These are phyloP conservation scores for Calonectris borealis DNA, from an alignment of 2,113 vertebrate genomes.

Conservation along the genomic window DNA sequence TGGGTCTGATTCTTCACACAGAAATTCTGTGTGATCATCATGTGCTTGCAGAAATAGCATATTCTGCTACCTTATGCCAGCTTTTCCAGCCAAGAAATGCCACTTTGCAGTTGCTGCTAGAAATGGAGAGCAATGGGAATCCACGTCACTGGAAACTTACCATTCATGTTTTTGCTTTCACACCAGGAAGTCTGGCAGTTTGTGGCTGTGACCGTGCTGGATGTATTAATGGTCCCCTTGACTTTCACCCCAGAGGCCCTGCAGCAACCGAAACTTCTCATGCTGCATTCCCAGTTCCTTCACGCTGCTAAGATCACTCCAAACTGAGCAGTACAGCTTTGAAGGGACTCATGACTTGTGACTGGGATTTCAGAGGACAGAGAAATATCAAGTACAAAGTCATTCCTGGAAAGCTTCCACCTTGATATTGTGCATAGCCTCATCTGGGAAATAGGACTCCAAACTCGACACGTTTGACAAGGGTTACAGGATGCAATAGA, in stretches of 20 bases:
- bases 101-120: background rate
- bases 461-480: background rate
- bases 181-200: background rate
- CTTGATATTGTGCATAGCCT: background rate
- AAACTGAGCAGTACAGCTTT: background rate
- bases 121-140: background rate
- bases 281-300: background rate
- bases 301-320: rapidly evolving
- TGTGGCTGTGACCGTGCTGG: rapidly evolving
- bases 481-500: background rate
- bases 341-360: background rate
- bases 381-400: background rate
- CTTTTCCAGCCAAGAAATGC: background rate
- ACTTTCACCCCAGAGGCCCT: background rate
- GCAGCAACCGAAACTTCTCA: background rate
- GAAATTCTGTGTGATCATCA: background rate
- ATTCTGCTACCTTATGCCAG: background rate
- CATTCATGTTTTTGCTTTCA: background rate
- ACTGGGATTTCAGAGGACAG: background rate
- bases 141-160: background rate
- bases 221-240: background rate
- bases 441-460: background rate
- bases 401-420: background rate
- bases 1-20: background rate
- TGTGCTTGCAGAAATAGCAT: background rate